A percentile compares a stretch with the other conserved stretches of the same genome.
These are phyloP conservation scores for Novumbra hubbsi DNA, from an alignment of 2,797 vertebrate genomes.

Conservation along the genomic window DNA sequence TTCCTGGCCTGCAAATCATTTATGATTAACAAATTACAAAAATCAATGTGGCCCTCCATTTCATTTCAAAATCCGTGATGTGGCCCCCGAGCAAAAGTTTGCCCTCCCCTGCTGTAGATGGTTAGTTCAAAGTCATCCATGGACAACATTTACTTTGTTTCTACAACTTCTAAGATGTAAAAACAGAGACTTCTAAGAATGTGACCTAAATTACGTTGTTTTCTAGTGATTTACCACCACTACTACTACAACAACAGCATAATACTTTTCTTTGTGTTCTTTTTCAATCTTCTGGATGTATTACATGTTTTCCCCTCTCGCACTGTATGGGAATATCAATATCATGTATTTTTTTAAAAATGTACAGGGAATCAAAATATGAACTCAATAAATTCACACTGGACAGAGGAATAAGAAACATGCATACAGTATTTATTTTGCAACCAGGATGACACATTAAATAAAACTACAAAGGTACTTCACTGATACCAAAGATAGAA, in stretches of 20 bases:
- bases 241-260: background rate
- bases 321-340: too few species aligned
- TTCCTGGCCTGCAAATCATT: too few species aligned
- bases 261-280: background rate
- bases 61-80: too few species aligned
- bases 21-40: too few species aligned
- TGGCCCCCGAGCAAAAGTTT: too few species aligned
- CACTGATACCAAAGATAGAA: constrained; percentile 83
- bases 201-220: background rate
- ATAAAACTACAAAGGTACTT: constrained; percentile 83
- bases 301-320: background rate
- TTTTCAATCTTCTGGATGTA: background rate
- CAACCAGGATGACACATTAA: constrained; percentile 79
- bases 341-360: background rate
- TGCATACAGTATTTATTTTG: constrained; percentile 83
- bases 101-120: too few species aligned
- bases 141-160: background rate
- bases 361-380: background rate
- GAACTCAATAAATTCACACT: constrained; percentile 33
- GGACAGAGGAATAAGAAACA: constrained; percentile 71
- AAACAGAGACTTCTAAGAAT: too few species aligned
- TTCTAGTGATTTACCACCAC: background rate
- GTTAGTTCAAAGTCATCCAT: background rate
- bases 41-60: too few species aligned
- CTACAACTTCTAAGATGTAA: background rate